Evolutionary conservation across 2,888 invertebrate species (phyloP).

Genomic region (Caenorhabditis sinica): DNA sequence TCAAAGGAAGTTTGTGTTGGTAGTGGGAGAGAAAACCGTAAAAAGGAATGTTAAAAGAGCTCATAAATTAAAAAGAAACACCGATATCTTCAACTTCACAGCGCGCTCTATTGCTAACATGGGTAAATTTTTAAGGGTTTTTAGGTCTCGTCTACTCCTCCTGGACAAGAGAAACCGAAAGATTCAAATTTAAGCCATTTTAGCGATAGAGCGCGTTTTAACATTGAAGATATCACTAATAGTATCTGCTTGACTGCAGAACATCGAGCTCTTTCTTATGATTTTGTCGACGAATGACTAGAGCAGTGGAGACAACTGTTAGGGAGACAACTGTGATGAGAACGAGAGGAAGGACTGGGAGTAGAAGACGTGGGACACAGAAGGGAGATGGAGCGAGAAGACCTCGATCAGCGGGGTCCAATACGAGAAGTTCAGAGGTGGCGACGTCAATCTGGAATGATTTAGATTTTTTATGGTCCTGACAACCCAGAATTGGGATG

Average conservation of each 20-base stretch:
- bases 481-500: too few relatives aligned
- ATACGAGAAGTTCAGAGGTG: slow-evolving; percentile 78
- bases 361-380: slow-evolving; percentile 67
- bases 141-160: too few relatives aligned
- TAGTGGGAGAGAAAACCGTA: slow-evolving; percentile 32
- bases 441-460: slow-evolving; percentile 79
- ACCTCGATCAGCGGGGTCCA: slow-evolving; percentile 78
- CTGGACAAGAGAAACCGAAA: too few relatives aligned
- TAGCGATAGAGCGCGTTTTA: too few relatives aligned
- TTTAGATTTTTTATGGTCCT: not conserved
- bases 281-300: slow-evolving; percentile 63
- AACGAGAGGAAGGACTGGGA: slow-evolving; percentile 72
- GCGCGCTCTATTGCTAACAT: too few relatives aligned
- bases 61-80: too few relatives aligned
- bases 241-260: slow-evolving; percentile 49
- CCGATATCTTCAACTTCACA: too few relatives aligned
- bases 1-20: slow-evolving; percentile 17
- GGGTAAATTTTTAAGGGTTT: too few relatives aligned
- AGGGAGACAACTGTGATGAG: slow-evolving; percentile 72
- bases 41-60: slow-evolving; percentile 26
- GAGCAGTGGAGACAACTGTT: slow-evolving; percentile 70
- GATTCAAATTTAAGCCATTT: too few relatives aligned
- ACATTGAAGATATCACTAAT: slow-evolving; percentile 14
- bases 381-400: slow-evolving; percentile 63
- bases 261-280: slow-evolving; percentile 62